Percentiles rank a stretch among this genome's conserved stretches.
Evolutionary conservation across 1,140 invertebrate species (phyloP).

Genomic region (Acromyrmex echinatior): DNA sequence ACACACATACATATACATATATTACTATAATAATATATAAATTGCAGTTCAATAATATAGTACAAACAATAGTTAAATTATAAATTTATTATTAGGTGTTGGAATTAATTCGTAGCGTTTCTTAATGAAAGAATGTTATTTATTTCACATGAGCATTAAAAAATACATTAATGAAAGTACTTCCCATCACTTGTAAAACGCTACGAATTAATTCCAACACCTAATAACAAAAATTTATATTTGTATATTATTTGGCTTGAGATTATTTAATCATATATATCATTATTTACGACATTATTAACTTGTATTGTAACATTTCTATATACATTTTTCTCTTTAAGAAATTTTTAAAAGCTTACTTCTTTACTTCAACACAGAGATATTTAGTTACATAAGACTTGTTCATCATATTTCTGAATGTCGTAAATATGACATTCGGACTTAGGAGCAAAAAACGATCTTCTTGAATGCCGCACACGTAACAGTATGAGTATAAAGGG

Average conservation of each 20-base stretch:
- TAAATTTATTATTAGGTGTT: too few species aligned
- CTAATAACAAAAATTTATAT: too few species aligned
- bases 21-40: too few species aligned
- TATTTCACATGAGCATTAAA: too few species aligned
- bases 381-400: background rate
- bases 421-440: background rate
- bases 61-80: too few species aligned
- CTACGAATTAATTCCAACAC: too few species aligned
- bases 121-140: too few species aligned
- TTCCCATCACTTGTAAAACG: too few species aligned
- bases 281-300: background rate
- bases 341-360: background rate
- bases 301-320: background rate
- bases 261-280: background rate
- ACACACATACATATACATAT: background rate
- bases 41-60: too few species aligned
- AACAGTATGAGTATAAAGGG: slow-evolving; percentile 9
- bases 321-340: background rate
- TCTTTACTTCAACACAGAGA: background rate
- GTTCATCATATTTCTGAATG: background rate
- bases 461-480: background rate
- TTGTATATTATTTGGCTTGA: background rate
- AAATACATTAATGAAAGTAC: too few species aligned
- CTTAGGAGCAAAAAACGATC: background rate
- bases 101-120: too few species aligned